These are phyloP conservation scores for Probaryconus sp. DNA, from an alignment of 1,140 invertebrate species.

Conservation along the genomic window DNA sequence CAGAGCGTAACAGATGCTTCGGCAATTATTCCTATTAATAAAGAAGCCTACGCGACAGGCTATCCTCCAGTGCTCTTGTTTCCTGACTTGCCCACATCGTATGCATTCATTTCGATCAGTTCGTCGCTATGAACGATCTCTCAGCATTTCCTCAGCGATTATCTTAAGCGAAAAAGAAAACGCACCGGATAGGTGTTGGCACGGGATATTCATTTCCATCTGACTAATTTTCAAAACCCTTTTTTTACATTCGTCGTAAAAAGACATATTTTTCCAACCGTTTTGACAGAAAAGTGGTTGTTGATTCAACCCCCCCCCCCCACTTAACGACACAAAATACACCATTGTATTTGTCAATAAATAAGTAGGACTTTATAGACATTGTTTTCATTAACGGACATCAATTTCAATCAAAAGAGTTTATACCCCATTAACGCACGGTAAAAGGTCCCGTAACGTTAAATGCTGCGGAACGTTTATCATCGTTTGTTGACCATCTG, in stretches of 20 bases:
- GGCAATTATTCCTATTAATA: slow-evolving; percentile 73
- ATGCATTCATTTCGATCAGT: slow-evolving; percentile 50
- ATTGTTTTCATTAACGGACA: slow-evolving; percentile 51
- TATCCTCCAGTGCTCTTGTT: slow-evolving; percentile 71
- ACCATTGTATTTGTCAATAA: slow-evolving; percentile 13
- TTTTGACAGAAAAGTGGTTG: no score
- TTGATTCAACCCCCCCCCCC: no score
- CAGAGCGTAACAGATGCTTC: slow-evolving; percentile 67
- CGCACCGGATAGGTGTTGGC: slow-evolving; percentile 57
- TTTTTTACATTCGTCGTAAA: no score
- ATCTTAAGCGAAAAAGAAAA: background rate
- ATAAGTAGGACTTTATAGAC: background rate
- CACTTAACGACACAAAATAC: background rate
- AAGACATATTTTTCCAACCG: no score
- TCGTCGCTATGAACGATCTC: slow-evolving; percentile 36
- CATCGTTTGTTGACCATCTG: slow-evolving; percentile 54
- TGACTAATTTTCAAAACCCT: background rate
- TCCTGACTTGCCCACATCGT: slow-evolving; percentile 73
- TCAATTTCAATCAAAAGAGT: slow-evolving; percentile 59
- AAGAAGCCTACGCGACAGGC: slow-evolving; percentile 50
- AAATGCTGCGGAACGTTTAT: slow-evolving; percentile 59
- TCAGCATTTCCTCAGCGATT: slow-evolving; percentile 28
- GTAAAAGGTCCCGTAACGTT: slow-evolving; percentile 11
- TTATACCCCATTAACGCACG: slow-evolving; percentile 50
- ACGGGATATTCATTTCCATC: slow-evolving; percentile 17